Percentiles rank a stretch among this genome's conserved stretches.
phyloP scores from a whole-genome alignment of 2,888 invertebrate species.

The Amphipyra tragopoginis region DNA sequence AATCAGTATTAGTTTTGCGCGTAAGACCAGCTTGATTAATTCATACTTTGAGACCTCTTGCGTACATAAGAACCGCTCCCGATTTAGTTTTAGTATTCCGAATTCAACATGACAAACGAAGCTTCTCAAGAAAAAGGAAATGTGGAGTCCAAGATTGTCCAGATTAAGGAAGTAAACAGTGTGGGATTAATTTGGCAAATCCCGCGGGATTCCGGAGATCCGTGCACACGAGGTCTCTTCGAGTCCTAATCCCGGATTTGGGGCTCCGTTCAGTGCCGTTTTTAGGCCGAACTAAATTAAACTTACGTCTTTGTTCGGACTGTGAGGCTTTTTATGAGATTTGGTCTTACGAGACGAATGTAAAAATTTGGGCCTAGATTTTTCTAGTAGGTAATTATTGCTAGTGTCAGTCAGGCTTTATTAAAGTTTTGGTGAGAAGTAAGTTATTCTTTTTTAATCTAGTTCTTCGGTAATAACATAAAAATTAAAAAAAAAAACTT shows the following conservation, averaged over 20 bases:
- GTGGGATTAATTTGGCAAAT: constrained; percentile 47
- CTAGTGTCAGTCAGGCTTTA: not conserved
- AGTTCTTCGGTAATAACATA: not conserved
- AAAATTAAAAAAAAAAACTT: constrained; percentile 7
- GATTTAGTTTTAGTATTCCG: not conserved
- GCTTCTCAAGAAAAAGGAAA: constrained; percentile 24
- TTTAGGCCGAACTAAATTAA: constrained; percentile 54
- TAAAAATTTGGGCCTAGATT: not conserved
- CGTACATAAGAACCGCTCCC: not conserved
- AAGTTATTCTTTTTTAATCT: constrained; percentile 5
- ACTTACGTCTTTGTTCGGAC: constrained; percentile 39
- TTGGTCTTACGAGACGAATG: constrained; percentile 12
- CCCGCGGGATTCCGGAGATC: constrained; percentile 26
- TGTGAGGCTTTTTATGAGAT: constrained; percentile 19
- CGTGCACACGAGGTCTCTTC: constrained; percentile 34
- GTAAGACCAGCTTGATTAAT: not conserved
- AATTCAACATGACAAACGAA: constrained; percentile 6
- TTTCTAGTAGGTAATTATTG: not conserved
- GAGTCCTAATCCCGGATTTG: constrained; percentile 52
- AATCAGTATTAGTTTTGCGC: too few relatives aligned
- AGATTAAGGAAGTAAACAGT: constrained; percentile 53
- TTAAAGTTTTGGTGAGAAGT: not conserved
- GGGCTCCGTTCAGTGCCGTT: constrained; percentile 29
- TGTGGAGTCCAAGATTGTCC: constrained; percentile 31
- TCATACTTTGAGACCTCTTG: not conserved